Conservation (phyloP, 2,113 vertebrate genomes). For the Osmerus mordax region DNA sequence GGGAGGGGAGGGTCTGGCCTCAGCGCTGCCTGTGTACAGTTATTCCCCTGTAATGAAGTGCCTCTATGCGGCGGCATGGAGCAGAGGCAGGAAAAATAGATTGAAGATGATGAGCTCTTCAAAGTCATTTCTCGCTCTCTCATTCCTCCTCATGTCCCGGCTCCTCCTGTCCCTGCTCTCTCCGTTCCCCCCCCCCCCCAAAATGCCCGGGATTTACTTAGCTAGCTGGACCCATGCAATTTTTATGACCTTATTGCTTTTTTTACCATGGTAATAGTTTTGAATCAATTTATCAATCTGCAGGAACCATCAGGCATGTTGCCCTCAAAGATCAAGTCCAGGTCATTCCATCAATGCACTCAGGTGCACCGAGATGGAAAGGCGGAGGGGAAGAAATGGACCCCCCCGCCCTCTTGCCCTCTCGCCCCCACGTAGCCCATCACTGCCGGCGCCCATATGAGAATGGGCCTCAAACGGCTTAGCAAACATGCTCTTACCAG, state of each 20-base stretch:
- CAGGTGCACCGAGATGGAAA: slow-evolving; percentile 85
- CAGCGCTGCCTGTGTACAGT: slow-evolving; percentile 93
- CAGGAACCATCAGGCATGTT: slow-evolving; percentile 92
- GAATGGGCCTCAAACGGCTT: slow-evolving; percentile 84
- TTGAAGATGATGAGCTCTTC: slow-evolving; percentile 99
- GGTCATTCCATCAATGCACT: slow-evolving; percentile 99
- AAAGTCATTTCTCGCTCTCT: slow-evolving; percentile 99
- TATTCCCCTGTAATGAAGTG: slow-evolving; percentile 99
- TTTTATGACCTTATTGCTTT: slow-evolving; percentile 99
- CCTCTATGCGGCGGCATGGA: slow-evolving; percentile 98
- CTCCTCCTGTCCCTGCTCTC: slow-evolving; percentile 74
- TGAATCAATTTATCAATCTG: slow-evolving; percentile 99
- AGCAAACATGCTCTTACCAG: slow-evolving; percentile 83
- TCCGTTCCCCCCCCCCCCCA: slow-evolving; percentile 81
- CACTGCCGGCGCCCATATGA: slow-evolving; percentile 53
- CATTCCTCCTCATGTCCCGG: slow-evolving; percentile 92
- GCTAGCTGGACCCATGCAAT: slow-evolving; percentile 93
- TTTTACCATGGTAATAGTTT: slow-evolving; percentile 99
- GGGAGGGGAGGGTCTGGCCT: slow-evolving; percentile 73
- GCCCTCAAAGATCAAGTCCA: slow-evolving; percentile 98
- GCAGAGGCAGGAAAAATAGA: slow-evolving; percentile 97
- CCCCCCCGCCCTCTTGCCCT: slow-evolving; percentile 26
- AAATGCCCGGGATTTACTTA: slow-evolving; percentile 98
- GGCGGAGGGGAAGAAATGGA: slow-evolving; percentile 65
- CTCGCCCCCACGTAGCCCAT: slow-evolving; percentile 18